Conservation (phyloP, 2,888 invertebrate genomes). For the Euphydryas editha region DNA sequence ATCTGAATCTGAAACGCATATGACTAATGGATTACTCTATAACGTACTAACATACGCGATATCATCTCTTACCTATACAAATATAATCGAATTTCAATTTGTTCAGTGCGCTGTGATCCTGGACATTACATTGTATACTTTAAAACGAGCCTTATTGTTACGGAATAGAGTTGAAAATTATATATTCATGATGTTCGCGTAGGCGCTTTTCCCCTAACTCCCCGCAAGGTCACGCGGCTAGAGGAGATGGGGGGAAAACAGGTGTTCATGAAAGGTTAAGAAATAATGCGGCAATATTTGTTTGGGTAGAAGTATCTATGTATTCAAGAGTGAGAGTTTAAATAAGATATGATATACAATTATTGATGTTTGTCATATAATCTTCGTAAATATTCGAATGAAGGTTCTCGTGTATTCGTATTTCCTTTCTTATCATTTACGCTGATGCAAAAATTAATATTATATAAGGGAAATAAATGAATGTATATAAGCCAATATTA, state of each 20-base stretch:
- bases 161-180: slow-evolving; percentile 35
- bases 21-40: slow-evolving; percentile 40
- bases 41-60: slow-evolving; percentile 34
- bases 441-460: slow-evolving; percentile 1
- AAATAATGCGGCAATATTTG: slow-evolving; percentile 26
- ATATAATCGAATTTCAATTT: slow-evolving; percentile 41
- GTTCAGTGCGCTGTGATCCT: slow-evolving; percentile 40
- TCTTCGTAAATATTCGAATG: slow-evolving; percentile 16
- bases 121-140: slow-evolving; percentile 17
- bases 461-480: not conserved
- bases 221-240: slow-evolving; percentile 48
- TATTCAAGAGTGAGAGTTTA: slow-evolving; percentile 21
- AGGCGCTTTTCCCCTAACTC: slow-evolving; percentile 42
- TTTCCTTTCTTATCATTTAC: not conserved
- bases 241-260: slow-evolving; percentile 46
- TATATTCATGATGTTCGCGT: slow-evolving; percentile 38
- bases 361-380: slow-evolving; percentile 27
- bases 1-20: slow-evolving; percentile 28
- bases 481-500: no score
- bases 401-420: slow-evolving; percentile 6
- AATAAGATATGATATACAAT: slow-evolving; percentile 24
- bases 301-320: slow-evolving; percentile 28
- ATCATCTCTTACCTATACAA: slow-evolving; percentile 30
- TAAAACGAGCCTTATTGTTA: slow-evolving; percentile 23
- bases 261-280: slow-evolving; percentile 48